These are phyloP conservation scores for Edolisoma coerulescens DNA, from an alignment of 2,113 vertebrate species.

Conservation along the genomic window DNA sequence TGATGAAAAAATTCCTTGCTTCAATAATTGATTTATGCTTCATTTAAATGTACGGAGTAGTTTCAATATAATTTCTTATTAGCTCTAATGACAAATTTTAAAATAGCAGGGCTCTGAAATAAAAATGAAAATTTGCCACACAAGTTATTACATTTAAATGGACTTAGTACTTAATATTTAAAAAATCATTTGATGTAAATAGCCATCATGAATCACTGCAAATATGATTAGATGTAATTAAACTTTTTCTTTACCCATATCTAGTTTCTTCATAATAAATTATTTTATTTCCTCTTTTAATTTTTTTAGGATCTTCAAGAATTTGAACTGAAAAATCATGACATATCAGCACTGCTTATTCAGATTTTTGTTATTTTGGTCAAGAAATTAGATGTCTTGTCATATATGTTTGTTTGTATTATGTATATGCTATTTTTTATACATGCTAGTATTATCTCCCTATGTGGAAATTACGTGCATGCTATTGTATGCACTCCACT, in stretches of 20 bases:
- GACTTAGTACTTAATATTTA: slow-evolving; percentile 84
- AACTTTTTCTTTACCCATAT: slow-evolving; percentile 71
- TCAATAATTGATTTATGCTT: slow-evolving; percentile 86
- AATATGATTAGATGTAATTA: slow-evolving; percentile 79
- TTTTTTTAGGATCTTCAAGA: slow-evolving; percentile 11
- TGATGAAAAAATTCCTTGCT: slow-evolving; percentile 80
- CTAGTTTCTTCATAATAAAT: slow-evolving; percentile 71
- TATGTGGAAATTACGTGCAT: background rate
- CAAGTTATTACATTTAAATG: slow-evolving; percentile 85
- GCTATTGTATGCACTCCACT: background rate
- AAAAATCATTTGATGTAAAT: slow-evolving; percentile 86
- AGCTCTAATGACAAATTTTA: slow-evolving; percentile 80
- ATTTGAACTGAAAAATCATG: slow-evolving; percentile 21
- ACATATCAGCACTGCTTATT: slow-evolving; percentile 1
- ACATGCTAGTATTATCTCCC: background rate
- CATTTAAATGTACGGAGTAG: slow-evolving; percentile 80
- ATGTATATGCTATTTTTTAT: background rate
- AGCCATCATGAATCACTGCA: slow-evolving; percentile 79
- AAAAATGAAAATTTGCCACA: slow-evolving; percentile 82
- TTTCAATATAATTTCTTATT: slow-evolving; percentile 84
- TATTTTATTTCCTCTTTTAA: slow-evolving; percentile 50
- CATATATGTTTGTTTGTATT: background rate
- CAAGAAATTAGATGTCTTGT: background rate
- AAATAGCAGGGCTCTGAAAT: slow-evolving; percentile 78
- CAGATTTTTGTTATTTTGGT: background rate